Evolutionary conservation across 2,113 vertebrate species (phyloP).

Genomic region (Saguinus midas): DNA sequence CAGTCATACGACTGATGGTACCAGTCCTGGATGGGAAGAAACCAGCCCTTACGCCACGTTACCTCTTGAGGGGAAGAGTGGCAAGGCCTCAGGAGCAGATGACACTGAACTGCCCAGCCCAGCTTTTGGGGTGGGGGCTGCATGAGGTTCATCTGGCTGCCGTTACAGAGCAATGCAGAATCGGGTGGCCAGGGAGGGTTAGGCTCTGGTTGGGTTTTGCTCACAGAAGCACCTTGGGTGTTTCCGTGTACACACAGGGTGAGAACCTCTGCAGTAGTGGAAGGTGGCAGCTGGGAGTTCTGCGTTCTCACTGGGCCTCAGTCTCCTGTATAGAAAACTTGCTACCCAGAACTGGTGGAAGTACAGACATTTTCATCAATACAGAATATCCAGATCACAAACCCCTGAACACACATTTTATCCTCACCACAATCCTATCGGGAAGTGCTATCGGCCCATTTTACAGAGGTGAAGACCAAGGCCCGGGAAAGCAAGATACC

Average conservation of each 20-base stretch:
- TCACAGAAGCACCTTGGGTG: neutral
- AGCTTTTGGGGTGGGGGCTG: rapidly evolving
- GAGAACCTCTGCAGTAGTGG: rapidly evolving
- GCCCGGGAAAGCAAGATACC: rapidly evolving
- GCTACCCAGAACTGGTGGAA: neutral
- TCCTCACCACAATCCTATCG: neutral
- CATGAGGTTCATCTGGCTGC: no score
- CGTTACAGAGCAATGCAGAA: rapidly evolving
- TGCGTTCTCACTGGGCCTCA: neutral
- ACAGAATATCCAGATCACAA: neutral
- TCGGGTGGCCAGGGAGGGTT: rapidly evolving
- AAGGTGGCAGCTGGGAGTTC: rapidly evolving
- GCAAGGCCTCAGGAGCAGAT: neutral
- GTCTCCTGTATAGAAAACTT: neutral
- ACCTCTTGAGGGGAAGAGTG: rapidly evolving
- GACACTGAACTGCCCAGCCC: neutral
- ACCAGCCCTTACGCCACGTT: rapidly evolving
- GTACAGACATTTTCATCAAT: neutral
- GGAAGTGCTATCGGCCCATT: neutral
- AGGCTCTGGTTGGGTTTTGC: neutral
- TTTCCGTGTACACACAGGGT: neutral
- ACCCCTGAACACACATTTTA: neutral
- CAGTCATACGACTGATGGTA: constrained; percentile 99
- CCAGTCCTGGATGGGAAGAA: constrained; percentile 87
- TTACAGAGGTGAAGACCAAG: neutral